These are phyloP conservation scores for Scomber scombrus DNA, from an alignment of 2,113 vertebrate species.

Conservation along the genomic window DNA sequence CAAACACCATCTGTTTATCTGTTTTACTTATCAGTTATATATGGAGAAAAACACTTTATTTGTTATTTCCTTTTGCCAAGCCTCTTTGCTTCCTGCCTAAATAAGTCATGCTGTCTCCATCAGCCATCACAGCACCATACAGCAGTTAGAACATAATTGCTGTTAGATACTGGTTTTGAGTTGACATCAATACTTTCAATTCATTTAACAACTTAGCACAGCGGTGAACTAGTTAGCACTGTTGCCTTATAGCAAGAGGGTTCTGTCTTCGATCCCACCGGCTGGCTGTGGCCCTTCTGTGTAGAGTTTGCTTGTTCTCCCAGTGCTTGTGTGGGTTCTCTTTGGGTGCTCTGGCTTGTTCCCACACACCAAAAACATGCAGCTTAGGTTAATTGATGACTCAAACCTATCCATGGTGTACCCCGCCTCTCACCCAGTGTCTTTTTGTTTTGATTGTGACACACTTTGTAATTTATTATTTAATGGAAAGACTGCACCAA, in stretches of 20 bases:
- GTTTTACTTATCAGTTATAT: neutral
- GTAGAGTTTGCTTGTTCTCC: too few species aligned
- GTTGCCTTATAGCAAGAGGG: too few species aligned
- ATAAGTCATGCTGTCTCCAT: neutral
- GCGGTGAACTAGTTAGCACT: neutral
- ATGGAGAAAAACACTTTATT: too few species aligned
- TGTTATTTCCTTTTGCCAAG: too few species aligned
- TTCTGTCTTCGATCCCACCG: too few species aligned
- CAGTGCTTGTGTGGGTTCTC: too few species aligned
- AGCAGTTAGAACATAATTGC: neutral
- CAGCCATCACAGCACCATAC: neutral
- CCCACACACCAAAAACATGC: too few species aligned
- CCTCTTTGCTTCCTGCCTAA: neutral
- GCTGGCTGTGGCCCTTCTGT: too few species aligned
- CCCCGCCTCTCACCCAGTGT: too few species aligned
- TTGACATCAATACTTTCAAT: neutral
- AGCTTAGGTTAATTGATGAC: too few species aligned
- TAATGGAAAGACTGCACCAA: neutral
- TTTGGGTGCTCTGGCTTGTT: too few species aligned
- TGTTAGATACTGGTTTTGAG: neutral
- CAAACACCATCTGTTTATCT: neutral
- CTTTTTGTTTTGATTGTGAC: neutral
- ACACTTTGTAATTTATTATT: neutral
- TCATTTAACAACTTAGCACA: neutral
- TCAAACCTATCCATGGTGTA: too few species aligned